Base-by-base conservation (phyloP, 2,113 vertebrate species). In the Nothobranchius kuhntae region DNA sequence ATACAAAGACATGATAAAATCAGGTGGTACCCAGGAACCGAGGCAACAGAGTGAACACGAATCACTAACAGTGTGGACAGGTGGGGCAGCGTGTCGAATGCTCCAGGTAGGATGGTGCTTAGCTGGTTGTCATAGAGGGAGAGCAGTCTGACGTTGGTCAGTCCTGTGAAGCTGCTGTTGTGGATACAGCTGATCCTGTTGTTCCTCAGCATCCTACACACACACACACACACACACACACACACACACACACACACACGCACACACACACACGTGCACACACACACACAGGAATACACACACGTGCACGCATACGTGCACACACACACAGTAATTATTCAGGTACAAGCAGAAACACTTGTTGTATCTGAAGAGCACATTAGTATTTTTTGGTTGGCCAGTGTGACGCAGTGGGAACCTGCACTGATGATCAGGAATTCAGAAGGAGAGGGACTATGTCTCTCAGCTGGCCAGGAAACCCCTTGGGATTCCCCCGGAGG, bases 91-190 rank as follows among this genome's bases (percentile, higher is more conserved):
- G 96, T 95, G 90, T 99, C 95, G 0, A 99, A 98, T 82, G 97
- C 96, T 0, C 96, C 97, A 0, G 96, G 96, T 0, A 95, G 83
- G 65, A 99, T 97, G 75, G 90, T 95, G 89, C 92, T 93, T 78
- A 99, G 95, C 91, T 96, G 96, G 89, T 99, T 99, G 91, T 99
- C 96, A 0, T 99, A 99, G 1, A 99, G 93, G 0, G 97, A 99
- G 65, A 99, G 94, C 48, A 99, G 95, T 30, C 97, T 89, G 24
- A 99, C 96, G 0, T 93, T 96, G 83, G 92, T 84, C 78, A 99
- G 91, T 3, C 97, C 97, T 0, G 95, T 95, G 92, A 99, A 99
- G 92, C 97, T 99, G 91, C 95, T 93, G 0, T 99, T 99, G 83
- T 98, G 96, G 86, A 99, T 91, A 13, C 97, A 99, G 89, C 94